Percentiles rank a stretch among this genome's conserved stretches.
phyloP scores from a whole-genome alignment of 2,888 invertebrate species.

The Dynastes tityus region DNA sequence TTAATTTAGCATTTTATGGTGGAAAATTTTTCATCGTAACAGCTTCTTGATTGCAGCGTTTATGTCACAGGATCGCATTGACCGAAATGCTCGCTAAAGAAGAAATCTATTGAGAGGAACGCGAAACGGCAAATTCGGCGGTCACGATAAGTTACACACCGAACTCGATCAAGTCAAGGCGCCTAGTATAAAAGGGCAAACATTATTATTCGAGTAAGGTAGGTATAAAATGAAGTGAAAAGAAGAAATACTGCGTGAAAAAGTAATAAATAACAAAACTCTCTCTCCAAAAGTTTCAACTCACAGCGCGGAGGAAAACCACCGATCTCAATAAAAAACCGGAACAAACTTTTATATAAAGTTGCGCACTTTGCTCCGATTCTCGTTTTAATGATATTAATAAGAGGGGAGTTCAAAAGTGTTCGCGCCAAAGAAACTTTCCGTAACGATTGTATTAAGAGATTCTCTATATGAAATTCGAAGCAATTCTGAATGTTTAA shows the following conservation, averaged over 20 bases:
- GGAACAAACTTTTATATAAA: slow-evolving; percentile 29
- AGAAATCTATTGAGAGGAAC: too few relatives aligned
- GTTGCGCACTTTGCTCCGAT: slow-evolving; percentile 9
- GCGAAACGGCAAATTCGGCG: neutral
- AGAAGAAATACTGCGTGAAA: slow-evolving; percentile 33
- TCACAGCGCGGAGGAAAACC: slow-evolving; percentile 20
- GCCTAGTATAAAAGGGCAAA: neutral
- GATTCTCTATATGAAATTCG: slow-evolving; percentile 12
- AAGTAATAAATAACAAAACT: slow-evolving; percentile 38
- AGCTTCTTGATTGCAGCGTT: too few relatives aligned
- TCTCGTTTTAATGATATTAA: slow-evolving; percentile 30
- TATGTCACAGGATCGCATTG: too few relatives aligned
- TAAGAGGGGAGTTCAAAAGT: slow-evolving; percentile 17
- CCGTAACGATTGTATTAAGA: slow-evolving; percentile 1
- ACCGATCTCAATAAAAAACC: slow-evolving; percentile 14
- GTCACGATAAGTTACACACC: neutral
- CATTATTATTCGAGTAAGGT: slow-evolving; percentile 25
- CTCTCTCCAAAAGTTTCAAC: slow-evolving; percentile 20
- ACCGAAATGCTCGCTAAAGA: too few relatives aligned
- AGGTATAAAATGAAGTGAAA: slow-evolving; percentile 26
- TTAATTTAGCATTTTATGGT: too few relatives aligned
- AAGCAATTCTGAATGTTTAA: slow-evolving; percentile 3
- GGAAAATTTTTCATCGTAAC: too few relatives aligned
- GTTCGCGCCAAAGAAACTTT: neutral
- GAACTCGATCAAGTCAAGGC: slow-evolving; percentile 3